Conservation (phyloP, 2,797 vertebrate genomes). For the Cichlasoma orientale region DNA sequence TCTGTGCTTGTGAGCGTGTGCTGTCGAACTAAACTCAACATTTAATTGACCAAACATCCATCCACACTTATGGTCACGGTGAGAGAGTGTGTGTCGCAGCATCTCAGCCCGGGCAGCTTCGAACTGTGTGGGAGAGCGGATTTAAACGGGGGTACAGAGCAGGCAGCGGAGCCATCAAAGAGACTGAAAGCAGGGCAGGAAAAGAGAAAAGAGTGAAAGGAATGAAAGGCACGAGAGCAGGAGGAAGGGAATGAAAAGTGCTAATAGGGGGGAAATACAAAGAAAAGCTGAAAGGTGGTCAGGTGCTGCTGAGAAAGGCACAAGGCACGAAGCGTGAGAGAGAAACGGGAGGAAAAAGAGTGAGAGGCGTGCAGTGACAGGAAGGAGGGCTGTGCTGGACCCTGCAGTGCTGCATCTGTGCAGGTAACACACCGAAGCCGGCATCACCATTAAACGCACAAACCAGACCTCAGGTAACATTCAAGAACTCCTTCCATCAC, state of each 20-base stretch:
- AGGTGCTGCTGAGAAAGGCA: constrained; percentile 37
- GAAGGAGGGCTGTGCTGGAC: constrained; percentile 9
- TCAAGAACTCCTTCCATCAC: neutral
- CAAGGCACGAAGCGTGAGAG: constrained; percentile 20
- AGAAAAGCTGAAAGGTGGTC: constrained; percentile 46
- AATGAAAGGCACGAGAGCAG: neutral
- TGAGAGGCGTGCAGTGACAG: constrained; percentile 12
- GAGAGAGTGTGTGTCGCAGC: neutral
- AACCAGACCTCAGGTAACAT: neutral
- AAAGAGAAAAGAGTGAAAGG: constrained; percentile 11
- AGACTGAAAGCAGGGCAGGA: constrained; percentile 1
- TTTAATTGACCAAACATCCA: constrained; percentile 59
- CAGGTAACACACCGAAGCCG: no score
- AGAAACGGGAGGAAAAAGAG: neutral
- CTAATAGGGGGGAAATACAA: constrained; percentile 7
- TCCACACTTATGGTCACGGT: constrained; percentile 21
- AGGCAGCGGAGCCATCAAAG: constrained; percentile 32
- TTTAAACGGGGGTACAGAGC: neutral
- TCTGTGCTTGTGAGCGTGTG: neutral
- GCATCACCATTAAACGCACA: no score
- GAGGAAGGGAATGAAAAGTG: constrained; percentile 31
- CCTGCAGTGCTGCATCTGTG: no score
- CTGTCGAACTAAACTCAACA: constrained; percentile 36
- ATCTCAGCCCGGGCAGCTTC: neutral
- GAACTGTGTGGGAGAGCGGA: neutral